Percentiles rank a stretch among this genome's conserved stretches.
phyloP scores from a whole-genome alignment of 2,113 vertebrate species.

The Chroicocephalus ridibundus region DNA sequence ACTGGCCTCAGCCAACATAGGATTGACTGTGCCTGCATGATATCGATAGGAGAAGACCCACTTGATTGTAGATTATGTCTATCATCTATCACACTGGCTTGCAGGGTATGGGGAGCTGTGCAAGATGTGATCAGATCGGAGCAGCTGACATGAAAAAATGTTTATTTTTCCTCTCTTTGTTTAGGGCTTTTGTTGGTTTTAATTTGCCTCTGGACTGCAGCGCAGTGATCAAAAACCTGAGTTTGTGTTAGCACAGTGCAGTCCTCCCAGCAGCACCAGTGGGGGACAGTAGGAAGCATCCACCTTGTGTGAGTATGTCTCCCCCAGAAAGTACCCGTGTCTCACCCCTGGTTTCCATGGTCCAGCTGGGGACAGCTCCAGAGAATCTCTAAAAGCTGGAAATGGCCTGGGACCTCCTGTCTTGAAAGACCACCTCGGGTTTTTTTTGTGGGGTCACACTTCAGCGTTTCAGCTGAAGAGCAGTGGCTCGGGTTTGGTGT shows the following conservation, averaged over 20 bases:
- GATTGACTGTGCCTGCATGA: neutral
- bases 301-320: neutral
- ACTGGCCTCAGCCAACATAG: neutral
- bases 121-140: neutral
- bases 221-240: neutral
- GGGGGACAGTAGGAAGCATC: neutral
- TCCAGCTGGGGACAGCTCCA: neutral
- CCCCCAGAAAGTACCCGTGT: neutral
- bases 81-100: neutral
- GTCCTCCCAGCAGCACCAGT: too few relatives aligned
- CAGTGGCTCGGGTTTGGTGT: neutral
- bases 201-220: neutral
- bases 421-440: neutral
- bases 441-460: neutral
- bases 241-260: neutral
- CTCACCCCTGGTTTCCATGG: neutral
- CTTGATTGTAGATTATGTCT: neutral
- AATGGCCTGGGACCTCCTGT: neutral
- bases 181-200: neutral
- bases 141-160: neutral
- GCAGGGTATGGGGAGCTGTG: neutral
- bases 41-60: neutral
- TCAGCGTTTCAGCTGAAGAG: neutral
- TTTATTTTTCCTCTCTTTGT: neutral
- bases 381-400: neutral